A percentile compares a stretch with the other conserved stretches of the same genome.
These are phyloP conservation scores for Helicoverpa armigera DNA, from an alignment of 1,140 invertebrate species.

Conservation along the genomic window DNA sequence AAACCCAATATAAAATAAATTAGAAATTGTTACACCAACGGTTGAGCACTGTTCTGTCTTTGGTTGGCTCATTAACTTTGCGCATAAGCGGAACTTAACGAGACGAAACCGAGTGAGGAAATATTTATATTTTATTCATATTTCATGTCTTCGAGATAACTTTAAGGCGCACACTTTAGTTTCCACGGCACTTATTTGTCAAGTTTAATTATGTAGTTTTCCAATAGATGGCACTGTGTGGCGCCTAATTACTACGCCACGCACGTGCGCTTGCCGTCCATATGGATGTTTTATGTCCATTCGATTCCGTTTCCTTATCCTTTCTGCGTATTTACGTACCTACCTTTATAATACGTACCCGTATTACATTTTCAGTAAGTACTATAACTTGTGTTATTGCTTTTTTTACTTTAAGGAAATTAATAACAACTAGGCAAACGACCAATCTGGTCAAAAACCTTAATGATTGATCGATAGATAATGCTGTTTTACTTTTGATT, in stretches of 20 bases:
- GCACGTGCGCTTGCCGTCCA: slow-evolving; percentile 27
- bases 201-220: slow-evolving; percentile 28
- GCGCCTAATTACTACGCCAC: slow-evolving; percentile 13
- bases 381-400: too few species aligned
- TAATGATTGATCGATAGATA: too few species aligned
- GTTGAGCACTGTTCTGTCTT: slow-evolving; percentile 56
- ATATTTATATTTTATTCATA: slow-evolving; percentile 52
- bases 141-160: slow-evolving; percentile 46
- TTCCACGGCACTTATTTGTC: slow-evolving; percentile 47
- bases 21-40: slow-evolving; percentile 73
- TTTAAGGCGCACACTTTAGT: slow-evolving; percentile 44
- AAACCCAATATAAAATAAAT: slow-evolving; percentile 82
- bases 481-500: too few species aligned
- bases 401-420: too few species aligned
- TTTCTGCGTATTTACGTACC: slow-evolving; percentile 17
- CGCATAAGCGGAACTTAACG: slow-evolving; percentile 52
- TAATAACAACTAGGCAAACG: too few species aligned
- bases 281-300: slow-evolving; percentile 25
- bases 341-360: neutral
- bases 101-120: slow-evolving; percentile 47
- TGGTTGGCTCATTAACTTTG: slow-evolving; percentile 66
- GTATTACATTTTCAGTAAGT: neutral
- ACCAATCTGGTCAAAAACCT: too few species aligned
- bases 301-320: slow-evolving; percentile 14
- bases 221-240: slow-evolving; percentile 41